Evolutionary conservation across 2,797 vertebrate genomes (phyloP), one percentile per base, ranked within the genome.

Genomic region (Emydoidea blandingii): DNA sequence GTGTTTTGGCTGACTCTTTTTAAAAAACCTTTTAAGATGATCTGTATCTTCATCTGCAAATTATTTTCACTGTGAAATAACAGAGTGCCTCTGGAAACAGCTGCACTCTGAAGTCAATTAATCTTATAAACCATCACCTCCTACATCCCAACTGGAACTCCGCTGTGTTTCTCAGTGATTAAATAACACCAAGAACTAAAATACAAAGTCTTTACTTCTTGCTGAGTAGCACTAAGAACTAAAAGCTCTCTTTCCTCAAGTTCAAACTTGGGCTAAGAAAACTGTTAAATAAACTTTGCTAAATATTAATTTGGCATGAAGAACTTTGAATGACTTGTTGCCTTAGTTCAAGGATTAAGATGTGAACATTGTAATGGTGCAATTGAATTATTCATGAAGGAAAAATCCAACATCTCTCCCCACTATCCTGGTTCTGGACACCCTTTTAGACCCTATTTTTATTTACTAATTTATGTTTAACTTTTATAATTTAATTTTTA

Each of bases 231-330:
- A 54, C 79, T 23, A 72, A 41, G 68, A 72, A 11, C 19, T 72
- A 37, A 52, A 74, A 12, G 29, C 31, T 89, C 83, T 94, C 65
- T 83, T 4, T 62, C 85, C 91, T 62, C 29, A 57, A 84, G 41
- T 53, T 96, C 76, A 94, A 87, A 94, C 21, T 80, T 78, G 91
- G 47, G 47, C 31, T 91, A 78, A 86, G 52, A 47, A 54, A 89
- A 85, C 82, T 21, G 41, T n/a, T 92, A 1, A 4, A 65, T 74
- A 87, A 91, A 82, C 44, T 80, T 41, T 88, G 41, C 80, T 94
- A 85, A 95, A 88, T 90, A 84, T 87, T 88, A 93, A 65, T 65
- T 85, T 84, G 85, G 91, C 62, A 85, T 79, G 52, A 59, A 57
- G 95, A 85, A 50, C 41, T 89, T 81, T 6, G 3, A 29, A 78